Percentiles rank a stretch among this genome's conserved stretches.
Conservation (phyloP, 2,113 vertebrate species). For the Pseudorhombus dupliciocellatus region DNA sequence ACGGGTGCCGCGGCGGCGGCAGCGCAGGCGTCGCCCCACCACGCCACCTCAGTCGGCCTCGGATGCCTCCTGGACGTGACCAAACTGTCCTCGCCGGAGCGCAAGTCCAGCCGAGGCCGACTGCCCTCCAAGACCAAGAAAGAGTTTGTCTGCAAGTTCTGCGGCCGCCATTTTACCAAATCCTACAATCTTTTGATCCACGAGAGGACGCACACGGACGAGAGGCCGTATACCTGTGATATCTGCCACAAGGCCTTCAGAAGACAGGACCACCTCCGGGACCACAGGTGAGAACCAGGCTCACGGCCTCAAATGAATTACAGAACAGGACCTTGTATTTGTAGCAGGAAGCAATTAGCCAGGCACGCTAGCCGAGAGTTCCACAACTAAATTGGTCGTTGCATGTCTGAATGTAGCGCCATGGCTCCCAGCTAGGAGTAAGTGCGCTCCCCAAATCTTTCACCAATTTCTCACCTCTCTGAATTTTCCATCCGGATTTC, state of each 20-base stretch:
- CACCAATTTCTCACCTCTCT: not conserved
- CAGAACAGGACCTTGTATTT: not conserved
- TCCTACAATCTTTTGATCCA: conserved; percentile 99
- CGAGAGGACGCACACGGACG: conserved; percentile 96
- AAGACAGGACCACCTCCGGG: conserved; percentile 96
- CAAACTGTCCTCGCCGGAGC: conserved; percentile 92
- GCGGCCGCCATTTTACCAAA: conserved; percentile 98
- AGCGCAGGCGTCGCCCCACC: conserved; percentile 47
- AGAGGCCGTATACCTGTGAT: conserved; percentile 96
- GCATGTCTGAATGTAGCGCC: not conserved
- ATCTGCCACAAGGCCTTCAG: conserved; percentile 99
- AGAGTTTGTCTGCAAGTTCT: conserved; percentile 99
- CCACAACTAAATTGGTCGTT: not conserved
- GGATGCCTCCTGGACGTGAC: conserved; percentile 90
- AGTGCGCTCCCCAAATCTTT: not conserved
- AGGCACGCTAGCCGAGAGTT: not conserved
- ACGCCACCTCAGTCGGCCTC: conserved; percentile 71
- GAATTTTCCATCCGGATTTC: not conserved
- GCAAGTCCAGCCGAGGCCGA: conserved; percentile 92
- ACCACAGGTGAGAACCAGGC: conserved; percentile 88
- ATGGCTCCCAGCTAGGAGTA: not conserved
- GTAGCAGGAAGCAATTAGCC: no score
- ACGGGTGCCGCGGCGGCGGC: conserved; percentile 17
- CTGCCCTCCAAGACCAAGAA: conserved; percentile 99
- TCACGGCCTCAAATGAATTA: not conserved